Conservation (phyloP, 1,140 invertebrate species). For the Fopius arisanus region DNA sequence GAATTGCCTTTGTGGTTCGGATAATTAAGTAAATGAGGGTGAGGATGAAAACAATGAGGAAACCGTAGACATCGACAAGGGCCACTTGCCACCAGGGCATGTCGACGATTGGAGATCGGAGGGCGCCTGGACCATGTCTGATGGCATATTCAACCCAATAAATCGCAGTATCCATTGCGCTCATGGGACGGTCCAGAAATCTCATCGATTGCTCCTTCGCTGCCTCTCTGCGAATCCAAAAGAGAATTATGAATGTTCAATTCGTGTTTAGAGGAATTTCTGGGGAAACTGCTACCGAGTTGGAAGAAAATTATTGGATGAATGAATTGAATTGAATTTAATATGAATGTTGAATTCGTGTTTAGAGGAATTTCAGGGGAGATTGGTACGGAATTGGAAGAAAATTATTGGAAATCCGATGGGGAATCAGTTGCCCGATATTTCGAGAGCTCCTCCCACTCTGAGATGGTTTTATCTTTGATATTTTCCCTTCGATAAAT, state of each 20-base stretch:
- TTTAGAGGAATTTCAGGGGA: no score
- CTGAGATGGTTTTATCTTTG: no score
- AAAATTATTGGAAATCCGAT: no score
- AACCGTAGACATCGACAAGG: constrained; percentile 55
- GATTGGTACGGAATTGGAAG: no score
- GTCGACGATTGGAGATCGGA: constrained; percentile 50
- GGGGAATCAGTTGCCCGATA: no score
- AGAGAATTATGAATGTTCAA: not conserved
- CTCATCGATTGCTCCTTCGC: constrained; percentile 49
- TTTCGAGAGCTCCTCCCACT: no score
- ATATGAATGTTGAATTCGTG: no score
- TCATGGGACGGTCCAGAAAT: constrained; percentile 57
- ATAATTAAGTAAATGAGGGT: not conserved
- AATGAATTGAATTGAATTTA: no score
- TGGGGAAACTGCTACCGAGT: no score
- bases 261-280: not conserved
- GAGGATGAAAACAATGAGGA: constrained; percentile 20
- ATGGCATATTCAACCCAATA: constrained; percentile 64
- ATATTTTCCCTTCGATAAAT: no score
- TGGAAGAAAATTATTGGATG: no score
- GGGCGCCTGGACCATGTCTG: constrained; percentile 54
- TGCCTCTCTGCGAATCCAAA: constrained; percentile 42
- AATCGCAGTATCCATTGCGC: constrained; percentile 53
- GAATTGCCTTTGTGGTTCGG: constrained; percentile 20
- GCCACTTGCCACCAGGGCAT: constrained; percentile 58